Percentiles rank a stretch among this genome's conserved stretches.
Conservation (phyloP, 2,888 invertebrate species). For the Lasioglossum vierecki region DNA sequence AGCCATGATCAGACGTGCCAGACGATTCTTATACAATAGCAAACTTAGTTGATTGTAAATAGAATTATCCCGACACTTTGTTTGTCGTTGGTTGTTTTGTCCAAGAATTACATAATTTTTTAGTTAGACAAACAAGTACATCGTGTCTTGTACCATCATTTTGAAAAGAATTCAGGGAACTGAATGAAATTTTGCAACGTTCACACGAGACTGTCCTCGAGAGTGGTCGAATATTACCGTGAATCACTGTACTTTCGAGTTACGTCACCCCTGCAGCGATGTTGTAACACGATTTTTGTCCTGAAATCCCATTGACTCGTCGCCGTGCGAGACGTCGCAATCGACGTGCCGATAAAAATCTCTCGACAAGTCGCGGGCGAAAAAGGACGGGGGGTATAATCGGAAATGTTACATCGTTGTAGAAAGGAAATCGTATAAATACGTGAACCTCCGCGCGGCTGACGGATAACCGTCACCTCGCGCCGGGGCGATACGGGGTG, state of each 20-base stretch:
- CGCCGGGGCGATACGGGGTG: slow-evolving; percentile 76
- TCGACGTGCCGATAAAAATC: slow-evolving; percentile 43
- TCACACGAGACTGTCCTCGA: too few relatives aligned
- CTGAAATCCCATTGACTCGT: not conserved
- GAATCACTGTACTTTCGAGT: not conserved
- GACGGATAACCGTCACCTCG: slow-evolving; percentile 78
- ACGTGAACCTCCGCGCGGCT: slow-evolving; percentile 73
- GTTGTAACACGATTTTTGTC: not conserved
- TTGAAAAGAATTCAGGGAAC: too few relatives aligned
- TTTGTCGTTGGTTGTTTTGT: too few relatives aligned
- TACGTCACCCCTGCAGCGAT: not conserved
- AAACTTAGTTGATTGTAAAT: too few relatives aligned
- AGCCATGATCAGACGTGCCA: too few relatives aligned
- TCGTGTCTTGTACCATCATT: too few relatives aligned
- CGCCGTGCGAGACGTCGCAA: slow-evolving; percentile 19
- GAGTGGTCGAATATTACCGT: not conserved
- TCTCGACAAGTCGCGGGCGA: slow-evolving; percentile 36
- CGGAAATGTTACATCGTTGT: slow-evolving; percentile 60
- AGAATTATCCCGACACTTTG: too few relatives aligned
- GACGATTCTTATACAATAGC: too few relatives aligned
- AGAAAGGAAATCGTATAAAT: slow-evolving; percentile 73
- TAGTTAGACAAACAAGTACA: too few relatives aligned
- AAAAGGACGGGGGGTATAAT: slow-evolving; percentile 39
- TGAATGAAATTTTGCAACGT: too few relatives aligned
- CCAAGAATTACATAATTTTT: too few relatives aligned